Conservation (phyloP, 2,797 vertebrate species). For the Gymnocypris eckloni region DNA sequence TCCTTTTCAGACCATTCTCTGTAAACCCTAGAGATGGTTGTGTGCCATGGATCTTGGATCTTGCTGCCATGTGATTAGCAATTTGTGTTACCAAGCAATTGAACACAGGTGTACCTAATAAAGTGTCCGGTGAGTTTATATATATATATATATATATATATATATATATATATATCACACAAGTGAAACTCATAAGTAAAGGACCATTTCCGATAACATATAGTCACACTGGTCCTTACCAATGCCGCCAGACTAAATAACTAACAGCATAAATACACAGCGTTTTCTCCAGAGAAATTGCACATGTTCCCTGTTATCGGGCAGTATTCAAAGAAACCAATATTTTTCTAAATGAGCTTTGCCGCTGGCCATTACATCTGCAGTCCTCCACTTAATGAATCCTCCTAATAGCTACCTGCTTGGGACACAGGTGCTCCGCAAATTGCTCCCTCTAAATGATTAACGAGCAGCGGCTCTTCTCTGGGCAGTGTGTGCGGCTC, state of each 20-base stretch:
- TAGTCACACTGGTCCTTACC: not conserved
- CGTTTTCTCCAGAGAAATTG: conserved; percentile 23
- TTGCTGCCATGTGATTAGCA: too few relatives aligned
- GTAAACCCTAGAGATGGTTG: too few relatives aligned
- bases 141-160: not conserved
- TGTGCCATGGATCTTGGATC: too few relatives aligned
- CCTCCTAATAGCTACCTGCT: conserved; percentile 75
- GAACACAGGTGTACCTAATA: too few relatives aligned
- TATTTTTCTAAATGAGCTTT: conserved; percentile 76
- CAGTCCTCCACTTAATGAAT: conserved; percentile 71
- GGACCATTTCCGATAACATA: not conserved
- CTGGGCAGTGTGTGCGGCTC: conserved; percentile 49
- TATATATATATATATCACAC: not conserved
- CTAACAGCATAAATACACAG: conserved; percentile 39
- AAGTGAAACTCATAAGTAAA: not conserved
- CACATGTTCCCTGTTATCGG: conserved; percentile 31
- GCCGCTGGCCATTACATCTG: conserved; percentile 74
- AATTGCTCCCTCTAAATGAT: conserved; percentile 83
- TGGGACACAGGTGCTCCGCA: conserved; percentile 80
- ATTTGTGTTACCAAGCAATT: too few relatives aligned
- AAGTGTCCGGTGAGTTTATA: not conserved
- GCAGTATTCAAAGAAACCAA: conserved; percentile 67
- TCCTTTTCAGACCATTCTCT: too few relatives aligned
- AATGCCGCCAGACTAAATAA: conserved; percentile 17
- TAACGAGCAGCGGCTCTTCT: conserved; percentile 76